Conservation (phyloP, 2,113 vertebrate species). For the Monarcha castaneiventris region DNA sequence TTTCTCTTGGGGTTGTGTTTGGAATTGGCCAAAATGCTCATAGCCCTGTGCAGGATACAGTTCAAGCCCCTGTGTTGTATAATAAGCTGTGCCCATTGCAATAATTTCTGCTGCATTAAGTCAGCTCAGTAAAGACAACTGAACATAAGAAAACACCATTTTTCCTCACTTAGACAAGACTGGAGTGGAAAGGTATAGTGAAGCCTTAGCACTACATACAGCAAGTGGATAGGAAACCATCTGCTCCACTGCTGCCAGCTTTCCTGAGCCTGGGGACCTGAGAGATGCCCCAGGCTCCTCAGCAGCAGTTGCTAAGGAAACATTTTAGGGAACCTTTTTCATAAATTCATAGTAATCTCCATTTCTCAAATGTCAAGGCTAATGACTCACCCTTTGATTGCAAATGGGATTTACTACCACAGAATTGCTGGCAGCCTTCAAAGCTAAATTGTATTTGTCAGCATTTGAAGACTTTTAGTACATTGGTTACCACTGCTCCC, state of each 20-base stretch:
- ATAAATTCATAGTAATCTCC: constrained; percentile 75
- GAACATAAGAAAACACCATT: neutral
- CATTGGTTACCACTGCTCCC: constrained; percentile 48
- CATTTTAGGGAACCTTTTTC: constrained; percentile 74
- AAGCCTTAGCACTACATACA: neutral
- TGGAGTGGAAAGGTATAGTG: neutral
- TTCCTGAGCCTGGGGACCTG: constrained; percentile 52
- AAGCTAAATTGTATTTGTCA: constrained; percentile 74
- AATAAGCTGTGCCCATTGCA: neutral
- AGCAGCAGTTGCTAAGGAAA: constrained; percentile 74
- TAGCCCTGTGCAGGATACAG: neutral
- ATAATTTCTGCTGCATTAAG: neutral
- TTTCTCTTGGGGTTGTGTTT: neutral
- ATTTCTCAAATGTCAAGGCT: constrained; percentile 76
- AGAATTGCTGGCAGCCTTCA: constrained; percentile 75
- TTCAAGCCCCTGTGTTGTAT: neutral
- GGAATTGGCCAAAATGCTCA: neutral
- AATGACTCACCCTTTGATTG: constrained; percentile 76
- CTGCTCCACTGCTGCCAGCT: neutral
- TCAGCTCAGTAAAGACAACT: neutral
- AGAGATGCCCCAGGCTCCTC: constrained; percentile 59
- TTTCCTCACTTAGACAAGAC: neutral
- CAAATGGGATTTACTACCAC: constrained; percentile 74
- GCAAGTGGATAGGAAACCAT: constrained; percentile 7
- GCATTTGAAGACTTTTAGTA: constrained; percentile 74